Evolutionary conservation across 2,113 vertebrate species (phyloP).

Genomic region (Neotragus moschatus): DNA sequence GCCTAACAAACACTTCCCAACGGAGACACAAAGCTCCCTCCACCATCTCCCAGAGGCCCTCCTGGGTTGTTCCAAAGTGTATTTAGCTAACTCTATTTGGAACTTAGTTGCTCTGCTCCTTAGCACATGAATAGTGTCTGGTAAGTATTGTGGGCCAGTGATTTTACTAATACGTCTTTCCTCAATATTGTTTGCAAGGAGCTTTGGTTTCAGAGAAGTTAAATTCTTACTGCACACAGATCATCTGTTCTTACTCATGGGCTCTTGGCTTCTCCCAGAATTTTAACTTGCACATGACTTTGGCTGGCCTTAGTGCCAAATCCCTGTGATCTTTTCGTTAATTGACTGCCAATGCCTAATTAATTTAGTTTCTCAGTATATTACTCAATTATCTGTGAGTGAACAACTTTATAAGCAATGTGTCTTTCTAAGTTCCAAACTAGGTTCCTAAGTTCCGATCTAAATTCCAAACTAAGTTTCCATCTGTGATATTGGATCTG

Average conservation of each 20-base stretch:
- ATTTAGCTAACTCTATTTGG: neutral
- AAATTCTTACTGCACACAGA: neutral
- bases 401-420: neutral
- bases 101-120: neutral
- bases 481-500: neutral
- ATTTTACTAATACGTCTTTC: neutral
- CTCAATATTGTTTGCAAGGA: neutral
- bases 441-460: neutral
- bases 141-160: neutral
- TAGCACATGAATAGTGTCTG: neutral
- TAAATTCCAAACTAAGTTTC: slow-evolving; percentile 17
- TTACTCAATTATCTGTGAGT: neutral
- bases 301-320: neutral
- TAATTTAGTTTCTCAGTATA: neutral
- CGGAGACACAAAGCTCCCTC: neutral
- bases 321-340: neutral
- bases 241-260: neutral
- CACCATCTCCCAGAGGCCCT: neutral
- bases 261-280: neutral
- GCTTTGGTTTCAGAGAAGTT: neutral
- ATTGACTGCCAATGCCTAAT: neutral
- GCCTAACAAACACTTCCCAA: neutral
- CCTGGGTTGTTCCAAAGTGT: neutral
- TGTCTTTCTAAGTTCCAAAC: slow-evolving; percentile 25
- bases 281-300: neutral